A percentile compares a stretch with the other conserved stretches of the same genome.
These are phyloP conservation scores for Yponomeuta malinellus DNA, from an alignment of 2,888 invertebrate genomes.

Conservation along the genomic window DNA sequence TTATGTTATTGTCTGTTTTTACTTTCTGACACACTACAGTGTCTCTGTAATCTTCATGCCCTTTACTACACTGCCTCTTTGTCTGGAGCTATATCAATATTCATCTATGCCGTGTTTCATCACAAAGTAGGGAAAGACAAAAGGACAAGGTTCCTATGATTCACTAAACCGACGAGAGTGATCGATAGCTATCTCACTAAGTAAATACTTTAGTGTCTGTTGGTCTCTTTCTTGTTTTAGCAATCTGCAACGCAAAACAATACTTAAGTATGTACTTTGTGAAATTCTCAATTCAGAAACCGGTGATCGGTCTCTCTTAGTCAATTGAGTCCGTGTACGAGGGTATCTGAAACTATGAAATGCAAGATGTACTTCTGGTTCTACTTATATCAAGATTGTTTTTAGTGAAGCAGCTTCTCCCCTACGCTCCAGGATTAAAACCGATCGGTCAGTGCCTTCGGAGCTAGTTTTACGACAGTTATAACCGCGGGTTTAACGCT, in stretches of 20 bases:
- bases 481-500: neutral
- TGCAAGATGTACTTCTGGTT: neutral
- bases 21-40: neutral
- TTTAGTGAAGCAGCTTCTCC: slow-evolving; percentile 3
- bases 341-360: too few species aligned
- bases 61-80: neutral
- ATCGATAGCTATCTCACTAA: neutral
- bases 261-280: too few species aligned
- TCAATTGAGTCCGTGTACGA: too few species aligned
- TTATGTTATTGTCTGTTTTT: neutral
- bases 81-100: slow-evolving; percentile 7
- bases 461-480: slow-evolving; percentile 7
- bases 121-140: neutral
- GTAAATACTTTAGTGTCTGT: too few species aligned
- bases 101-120: neutral
- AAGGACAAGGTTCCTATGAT: neutral
- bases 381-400: neutral
- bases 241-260: too few species aligned
- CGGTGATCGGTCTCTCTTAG: too few species aligned
- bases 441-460: slow-evolving; percentile 10
- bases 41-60: neutral
- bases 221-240: too few species aligned
- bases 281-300: too few species aligned
- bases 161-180: neutral
- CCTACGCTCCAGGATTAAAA: slow-evolving; percentile 3